phyloP scores from a whole-genome alignment of 2,888 invertebrate genomes.

The Macrosoma leucophasiata region DNA sequence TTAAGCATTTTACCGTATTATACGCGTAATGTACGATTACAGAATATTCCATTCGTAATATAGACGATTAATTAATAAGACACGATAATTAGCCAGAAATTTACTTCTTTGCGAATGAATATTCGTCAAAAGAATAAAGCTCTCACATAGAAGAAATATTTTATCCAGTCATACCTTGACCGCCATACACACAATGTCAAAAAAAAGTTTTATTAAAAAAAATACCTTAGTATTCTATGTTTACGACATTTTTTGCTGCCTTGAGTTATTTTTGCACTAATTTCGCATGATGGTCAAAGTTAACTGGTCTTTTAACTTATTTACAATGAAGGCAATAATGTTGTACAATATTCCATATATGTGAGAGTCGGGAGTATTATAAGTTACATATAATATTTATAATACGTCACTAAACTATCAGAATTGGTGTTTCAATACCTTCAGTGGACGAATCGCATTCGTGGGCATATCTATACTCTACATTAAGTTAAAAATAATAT shows the following conservation, averaged over 20 bases:
- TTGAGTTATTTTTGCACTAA: too few relatives aligned
- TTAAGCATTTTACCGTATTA: slow-evolving; percentile 14
- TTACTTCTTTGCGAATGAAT: slow-evolving; percentile 10
- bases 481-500: slow-evolving; percentile 21
- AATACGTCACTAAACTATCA: slow-evolving; percentile 38
- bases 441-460: slow-evolving; percentile 68
- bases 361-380: slow-evolving; percentile 1
- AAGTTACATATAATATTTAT: slow-evolving; percentile 8
- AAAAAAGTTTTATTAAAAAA: neutral
- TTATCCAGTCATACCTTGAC: neutral
- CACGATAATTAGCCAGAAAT: slow-evolving; percentile 18
- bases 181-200: neutral
- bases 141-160: slow-evolving; percentile 5
- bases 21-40: slow-evolving; percentile 10
- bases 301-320: too few relatives aligned
- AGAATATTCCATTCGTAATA: slow-evolving; percentile 1
- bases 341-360: slow-evolving; percentile 3
- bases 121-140: slow-evolving; percentile 8
- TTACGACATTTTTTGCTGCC: neutral
- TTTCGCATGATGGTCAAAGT: too few relatives aligned
- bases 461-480: slow-evolving; percentile 45
- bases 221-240: neutral
- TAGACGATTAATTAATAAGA: slow-evolving; percentile 17
- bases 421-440: slow-evolving; percentile 70
- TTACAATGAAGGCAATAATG: neutral